Base-by-base conservation (phyloP, 53 echinoderm and acorn worm species). In the Arbacia lixula region DNA sequence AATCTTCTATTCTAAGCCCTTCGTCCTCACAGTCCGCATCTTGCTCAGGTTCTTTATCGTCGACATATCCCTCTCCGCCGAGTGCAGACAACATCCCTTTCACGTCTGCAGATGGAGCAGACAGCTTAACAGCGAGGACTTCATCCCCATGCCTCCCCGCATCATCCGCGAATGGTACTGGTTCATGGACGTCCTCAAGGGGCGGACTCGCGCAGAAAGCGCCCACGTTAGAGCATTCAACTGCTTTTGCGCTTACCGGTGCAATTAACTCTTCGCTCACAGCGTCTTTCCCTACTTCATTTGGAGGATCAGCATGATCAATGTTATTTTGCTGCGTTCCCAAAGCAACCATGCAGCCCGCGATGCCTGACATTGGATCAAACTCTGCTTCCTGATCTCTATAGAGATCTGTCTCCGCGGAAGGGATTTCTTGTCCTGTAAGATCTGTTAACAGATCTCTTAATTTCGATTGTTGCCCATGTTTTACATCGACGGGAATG, bases 201-300 rank as follows among this genome's bases (percentile, higher is more conserved):
- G n/a, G 40, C 1, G 69, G 43, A 43, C 24, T 25, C 12, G 54
- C 34, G 5, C 51, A 74, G 35, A 74, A 53, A 5, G 54, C 3
- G 53, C 53, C 22, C 34, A 74, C 22, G 21, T 36, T 78, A 37
- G 78, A 56, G 58, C 78, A 78, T 28, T 78, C 78, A 9, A 78
- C 60, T 26, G 78, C 37, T 26, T 36, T 33, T 11, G 78, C 78
- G 37, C 21, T 12, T 39, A 32, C 38, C 36, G 78, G 56, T 4
- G 78, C 3, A 55, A 78, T 78, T 2, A 78, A 8, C 37, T 78
- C 78, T 36, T 75, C 75, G 36, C 58, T 29, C 16, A 78, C 60
- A 17, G 55, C 56, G 29, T 33, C 10, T 43, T 52, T 53, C 17
- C 46, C 52, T 2, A 12, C 35, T 16, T 6, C 53, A 33, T 4